Evolutionary conservation across 2,888 invertebrate genomes (phyloP).

Genomic region (Sesia apiformis): DNA sequence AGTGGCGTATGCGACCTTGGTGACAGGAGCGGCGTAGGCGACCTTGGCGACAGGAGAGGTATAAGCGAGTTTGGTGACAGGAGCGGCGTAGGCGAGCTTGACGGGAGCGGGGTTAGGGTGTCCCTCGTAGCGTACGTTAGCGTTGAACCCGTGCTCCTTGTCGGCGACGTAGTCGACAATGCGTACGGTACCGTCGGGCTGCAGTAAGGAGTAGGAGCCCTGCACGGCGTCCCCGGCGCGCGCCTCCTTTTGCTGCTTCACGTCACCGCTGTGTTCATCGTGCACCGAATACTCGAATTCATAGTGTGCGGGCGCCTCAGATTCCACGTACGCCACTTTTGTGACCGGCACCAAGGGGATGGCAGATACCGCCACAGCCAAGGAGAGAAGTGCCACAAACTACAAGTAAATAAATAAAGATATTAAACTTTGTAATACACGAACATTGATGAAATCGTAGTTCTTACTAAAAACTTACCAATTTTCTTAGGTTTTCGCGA

Average conservation of each 20-base stretch:
- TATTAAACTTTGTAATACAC: not conserved
- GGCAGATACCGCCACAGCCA: conserved; percentile 29
- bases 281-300: conserved; percentile 62
- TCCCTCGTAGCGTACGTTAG: conserved; percentile 59
- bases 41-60: conserved; percentile 10
- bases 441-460: too few species aligned
- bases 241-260: conserved; percentile 61
- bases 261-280: conserved; percentile 55
- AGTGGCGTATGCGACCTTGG: conserved; percentile 18
- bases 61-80: conserved; percentile 5
- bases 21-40: conserved; percentile 4
- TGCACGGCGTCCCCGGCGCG: conserved; percentile 58
- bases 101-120: conserved; percentile 26
- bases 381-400: conserved; percentile 36
- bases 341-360: conserved; percentile 27
- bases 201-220: conserved; percentile 62
- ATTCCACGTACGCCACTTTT: conserved; percentile 43
- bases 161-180: conserved; percentile 64
- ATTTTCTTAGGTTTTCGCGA: too few species aligned
- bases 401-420: not conserved
- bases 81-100: conserved; percentile 7
- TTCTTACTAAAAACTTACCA: too few species aligned
- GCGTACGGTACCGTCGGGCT: conserved; percentile 60
- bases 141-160: conserved; percentile 59
- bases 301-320: conserved; percentile 53